phyloP scores from a whole-genome alignment of 2,888 invertebrate species.

The Drosophila paranaensis region DNA sequence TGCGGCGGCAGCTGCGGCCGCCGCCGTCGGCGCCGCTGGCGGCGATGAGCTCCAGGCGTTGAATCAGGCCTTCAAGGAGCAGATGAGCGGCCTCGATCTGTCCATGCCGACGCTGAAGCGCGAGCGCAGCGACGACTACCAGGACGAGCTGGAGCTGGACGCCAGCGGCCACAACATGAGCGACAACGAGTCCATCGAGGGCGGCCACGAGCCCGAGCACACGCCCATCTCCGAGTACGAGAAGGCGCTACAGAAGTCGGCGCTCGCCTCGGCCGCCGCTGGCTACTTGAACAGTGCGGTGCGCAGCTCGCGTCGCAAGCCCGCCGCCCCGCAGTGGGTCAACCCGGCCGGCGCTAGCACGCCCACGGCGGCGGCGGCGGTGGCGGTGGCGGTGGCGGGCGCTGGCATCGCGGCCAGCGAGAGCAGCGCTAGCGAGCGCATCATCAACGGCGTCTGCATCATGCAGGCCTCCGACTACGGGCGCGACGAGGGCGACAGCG shows the following conservation, averaged over 20 bases:
- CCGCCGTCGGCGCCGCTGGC: slow-evolving; percentile 88
- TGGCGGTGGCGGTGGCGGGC: slow-evolving; percentile 46
- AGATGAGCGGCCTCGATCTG: slow-evolving; percentile 94
- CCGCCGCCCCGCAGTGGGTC: slow-evolving; percentile 98
- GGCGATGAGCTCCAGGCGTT: slow-evolving; percentile 86
- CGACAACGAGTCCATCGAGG: slow-evolving; percentile 82
- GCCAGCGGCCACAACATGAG: slow-evolving; percentile 81
- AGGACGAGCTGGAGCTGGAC: slow-evolving; percentile 89
- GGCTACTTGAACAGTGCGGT: slow-evolving; percentile 73
- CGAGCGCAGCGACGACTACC: slow-evolving; percentile 86
- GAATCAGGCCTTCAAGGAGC: slow-evolving; percentile 89
- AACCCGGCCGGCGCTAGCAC: slow-evolving; percentile 87
- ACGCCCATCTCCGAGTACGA: slow-evolving; percentile 83
- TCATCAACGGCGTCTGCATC: slow-evolving; percentile 97
- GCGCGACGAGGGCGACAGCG: slow-evolving; percentile 88
- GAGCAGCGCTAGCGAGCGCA: slow-evolving; percentile 89
- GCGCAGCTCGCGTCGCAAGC: slow-evolving; percentile 91
- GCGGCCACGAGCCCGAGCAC: slow-evolving; percentile 58
- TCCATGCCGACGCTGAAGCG: slow-evolving; percentile 93
- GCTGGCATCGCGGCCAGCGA: slow-evolving; percentile 77
- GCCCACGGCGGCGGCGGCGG: slow-evolving; percentile 23
- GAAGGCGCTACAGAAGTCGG: slow-evolving; percentile 67
- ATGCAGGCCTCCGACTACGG: slow-evolving; percentile 92
- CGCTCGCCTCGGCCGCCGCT: slow-evolving; percentile 63
- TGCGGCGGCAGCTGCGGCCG: slow-evolving; percentile 90